Evolutionary conservation across 1,140 invertebrate species (phyloP).

Genomic region (Holcopasites calliopsidis): DNA sequence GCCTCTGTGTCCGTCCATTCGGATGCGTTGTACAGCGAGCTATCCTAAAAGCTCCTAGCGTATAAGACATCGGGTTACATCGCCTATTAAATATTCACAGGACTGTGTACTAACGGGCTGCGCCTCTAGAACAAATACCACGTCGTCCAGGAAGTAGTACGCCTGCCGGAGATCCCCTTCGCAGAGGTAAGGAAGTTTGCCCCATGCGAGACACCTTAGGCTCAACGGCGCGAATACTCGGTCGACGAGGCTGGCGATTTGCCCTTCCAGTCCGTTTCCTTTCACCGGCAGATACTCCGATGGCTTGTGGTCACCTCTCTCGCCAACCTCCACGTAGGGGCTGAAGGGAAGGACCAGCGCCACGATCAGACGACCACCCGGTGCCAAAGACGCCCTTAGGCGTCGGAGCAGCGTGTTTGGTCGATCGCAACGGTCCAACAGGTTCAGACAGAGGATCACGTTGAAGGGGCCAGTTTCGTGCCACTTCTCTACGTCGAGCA

Average conservation of each 20-base stretch:
- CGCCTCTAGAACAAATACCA: conserved; percentile 86
- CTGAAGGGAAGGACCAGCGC: conserved; percentile 93
- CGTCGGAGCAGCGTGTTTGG: conserved; percentile 87
- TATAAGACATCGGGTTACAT: background rate
- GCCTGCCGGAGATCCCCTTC: conserved; percentile 95
- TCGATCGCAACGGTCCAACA: conserved; percentile 92
- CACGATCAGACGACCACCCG: conserved; percentile 86
- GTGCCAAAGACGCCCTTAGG: conserved; percentile 84
- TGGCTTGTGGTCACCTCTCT: conserved; percentile 84
- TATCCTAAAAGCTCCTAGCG: conserved; percentile 19
- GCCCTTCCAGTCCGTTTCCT: conserved; percentile 88
- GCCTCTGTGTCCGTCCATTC: conserved; percentile 5
- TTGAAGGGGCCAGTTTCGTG: conserved; percentile 83
- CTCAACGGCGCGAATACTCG: conserved; percentile 87
- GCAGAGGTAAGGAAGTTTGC: conserved; percentile 94
- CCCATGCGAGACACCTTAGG: conserved; percentile 88
- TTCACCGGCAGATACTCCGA: conserved; percentile 85
- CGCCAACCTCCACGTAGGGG: conserved; percentile 93
- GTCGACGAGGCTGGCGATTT: conserved; percentile 85
- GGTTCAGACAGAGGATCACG: conserved; percentile 92
- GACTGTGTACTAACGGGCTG: conserved; percentile 51
- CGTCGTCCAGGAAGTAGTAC: conserved; percentile 95
- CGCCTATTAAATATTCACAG: conserved; percentile 6
- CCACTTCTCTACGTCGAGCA: conserved; percentile 90
- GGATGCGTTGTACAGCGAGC: conserved; percentile 11